A percentile compares a stretch with the other conserved stretches of the same genome.
phyloP scores from a whole-genome alignment of 2,113 vertebrate genomes.

The Dasyprocta punctata region DNA sequence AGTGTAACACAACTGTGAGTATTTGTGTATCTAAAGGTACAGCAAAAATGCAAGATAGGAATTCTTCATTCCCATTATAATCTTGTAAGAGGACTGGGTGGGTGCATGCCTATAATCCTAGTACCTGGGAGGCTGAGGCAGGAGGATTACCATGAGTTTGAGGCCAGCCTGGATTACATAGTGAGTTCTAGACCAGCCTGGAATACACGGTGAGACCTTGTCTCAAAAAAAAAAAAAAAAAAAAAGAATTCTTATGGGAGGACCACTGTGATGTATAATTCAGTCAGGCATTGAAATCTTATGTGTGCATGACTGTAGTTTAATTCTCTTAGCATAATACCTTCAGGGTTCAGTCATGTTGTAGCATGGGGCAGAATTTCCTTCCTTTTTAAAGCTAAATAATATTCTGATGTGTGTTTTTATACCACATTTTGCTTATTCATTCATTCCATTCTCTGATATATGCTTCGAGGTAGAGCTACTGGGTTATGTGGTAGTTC shows the following conservation, averaged over 20 bases:
- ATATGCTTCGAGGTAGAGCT: background rate
- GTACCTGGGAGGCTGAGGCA: background rate
- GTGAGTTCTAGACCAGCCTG: background rate
- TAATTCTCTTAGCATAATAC: background rate
- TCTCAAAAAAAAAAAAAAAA: background rate
- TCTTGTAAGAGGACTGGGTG: background rate
- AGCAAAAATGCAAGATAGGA: background rate
- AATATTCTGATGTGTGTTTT: background rate
- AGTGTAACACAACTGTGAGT: background rate
- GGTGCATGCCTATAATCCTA: background rate
- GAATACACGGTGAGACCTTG: background rate
- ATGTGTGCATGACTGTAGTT: background rate
- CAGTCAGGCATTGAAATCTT: background rate
- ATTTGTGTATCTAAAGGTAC: background rate
- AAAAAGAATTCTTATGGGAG: no score
- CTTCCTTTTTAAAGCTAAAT: background rate
- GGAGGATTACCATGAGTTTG: background rate
- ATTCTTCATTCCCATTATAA: background rate
- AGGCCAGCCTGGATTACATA: background rate
- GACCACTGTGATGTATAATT: background rate
- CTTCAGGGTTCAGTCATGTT: conserved; percentile 14
- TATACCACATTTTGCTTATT: background rate
- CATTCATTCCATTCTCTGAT: background rate
- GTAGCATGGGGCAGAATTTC: background rate
- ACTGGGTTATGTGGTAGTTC: background rate